A percentile compares a stretch with the other conserved stretches of the same genome.
Conservation (phyloP, 2,113 vertebrate species). For the Ictalurus punctatus region DNA sequence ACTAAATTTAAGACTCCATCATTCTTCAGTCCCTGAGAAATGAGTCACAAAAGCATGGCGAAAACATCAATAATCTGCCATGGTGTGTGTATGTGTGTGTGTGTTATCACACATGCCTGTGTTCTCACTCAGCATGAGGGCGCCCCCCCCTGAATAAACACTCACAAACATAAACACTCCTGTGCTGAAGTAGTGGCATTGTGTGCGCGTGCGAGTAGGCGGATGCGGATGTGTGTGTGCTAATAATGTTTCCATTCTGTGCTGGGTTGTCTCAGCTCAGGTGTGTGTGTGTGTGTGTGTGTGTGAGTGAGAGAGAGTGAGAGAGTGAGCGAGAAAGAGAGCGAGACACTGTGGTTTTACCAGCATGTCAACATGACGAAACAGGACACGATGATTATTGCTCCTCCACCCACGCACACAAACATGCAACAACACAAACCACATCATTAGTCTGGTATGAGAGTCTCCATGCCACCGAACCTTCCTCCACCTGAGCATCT, state of each 20-base stretch:
- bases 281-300: conserved; percentile 15
- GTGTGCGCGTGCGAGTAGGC: conserved; percentile 13
- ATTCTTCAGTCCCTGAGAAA: not conserved
- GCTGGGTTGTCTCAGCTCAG: conserved; percentile 57
- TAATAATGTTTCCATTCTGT: conserved; percentile 21
- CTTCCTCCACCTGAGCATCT: conserved; percentile 56
- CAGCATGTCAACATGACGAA: conserved; percentile 59
- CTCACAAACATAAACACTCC: conserved; percentile 12
- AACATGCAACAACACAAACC: conserved; percentile 50
- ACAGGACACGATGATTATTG: conserved; percentile 44
- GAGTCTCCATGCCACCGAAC: conserved; percentile 58
- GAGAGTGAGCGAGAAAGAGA: not conserved
- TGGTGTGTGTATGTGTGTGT: not conserved
- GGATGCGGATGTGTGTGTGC: conserved; percentile 20
- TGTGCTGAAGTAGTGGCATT: not conserved
- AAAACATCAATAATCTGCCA: not conserved
- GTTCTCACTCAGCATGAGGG: conserved; percentile 3
- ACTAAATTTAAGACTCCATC: not conserved
- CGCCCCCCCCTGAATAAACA: conserved; percentile 25
- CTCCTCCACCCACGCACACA: conserved; percentile 45
- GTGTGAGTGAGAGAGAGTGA: not conserved
- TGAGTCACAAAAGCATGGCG: not conserved
- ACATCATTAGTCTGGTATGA: conserved; percentile 64
- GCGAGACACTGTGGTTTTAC: conserved; percentile 32
- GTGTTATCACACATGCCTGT: conserved; percentile 1